phyloP scores from a whole-genome alignment of 92 coral and sea anemone species.

The Porites evermanni region DNA sequence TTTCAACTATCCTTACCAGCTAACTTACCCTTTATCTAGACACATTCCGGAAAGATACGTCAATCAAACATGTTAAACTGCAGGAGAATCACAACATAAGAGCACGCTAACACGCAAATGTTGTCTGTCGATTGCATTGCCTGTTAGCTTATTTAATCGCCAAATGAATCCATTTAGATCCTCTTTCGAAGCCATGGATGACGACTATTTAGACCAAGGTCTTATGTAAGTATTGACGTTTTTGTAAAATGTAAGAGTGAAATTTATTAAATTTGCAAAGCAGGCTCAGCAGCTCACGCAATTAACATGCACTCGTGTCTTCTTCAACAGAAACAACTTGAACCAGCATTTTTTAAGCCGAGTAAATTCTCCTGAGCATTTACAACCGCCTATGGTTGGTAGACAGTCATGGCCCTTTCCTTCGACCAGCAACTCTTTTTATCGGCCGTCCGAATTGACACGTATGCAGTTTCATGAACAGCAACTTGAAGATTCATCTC shows the following conservation, averaged over 20 bases:
- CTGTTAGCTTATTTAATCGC: background rate
- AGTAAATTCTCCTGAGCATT: background rate
- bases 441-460: background rate
- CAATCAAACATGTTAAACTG: background rate
- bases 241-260: background rate
- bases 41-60: too few relatives aligned
- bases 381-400: background rate
- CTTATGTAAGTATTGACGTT: background rate
- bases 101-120: background rate
- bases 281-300: background rate
- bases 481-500: constrained; percentile 4
- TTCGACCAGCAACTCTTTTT: constrained; percentile 8
- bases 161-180: constrained; percentile 2
- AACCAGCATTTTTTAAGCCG: background rate
- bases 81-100: too few relatives aligned
- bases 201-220: background rate
- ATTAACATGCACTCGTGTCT: background rate
- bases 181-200: constrained; percentile 11
- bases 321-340: background rate
- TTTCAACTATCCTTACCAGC: too few relatives aligned
- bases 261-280: background rate
- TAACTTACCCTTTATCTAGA: too few relatives aligned
- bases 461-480: background rate
- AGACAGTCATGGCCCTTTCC: background rate
- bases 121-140: background rate